Conservation (phyloP, 2,113 vertebrate species). For the Eulacestoma nigropectus region DNA sequence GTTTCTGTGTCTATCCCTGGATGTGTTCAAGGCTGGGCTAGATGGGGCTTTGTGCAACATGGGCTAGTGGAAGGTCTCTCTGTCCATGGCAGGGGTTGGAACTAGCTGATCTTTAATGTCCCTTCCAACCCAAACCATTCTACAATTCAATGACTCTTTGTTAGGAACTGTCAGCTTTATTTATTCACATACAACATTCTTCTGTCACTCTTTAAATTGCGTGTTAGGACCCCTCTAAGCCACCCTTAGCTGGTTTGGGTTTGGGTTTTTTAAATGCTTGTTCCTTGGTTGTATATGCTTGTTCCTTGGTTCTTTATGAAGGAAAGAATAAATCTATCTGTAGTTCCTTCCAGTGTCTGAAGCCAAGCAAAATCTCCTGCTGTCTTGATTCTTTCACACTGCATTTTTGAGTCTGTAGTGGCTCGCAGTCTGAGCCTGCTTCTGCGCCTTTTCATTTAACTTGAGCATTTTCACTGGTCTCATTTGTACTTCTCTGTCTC, state of each 20-base stretch:
- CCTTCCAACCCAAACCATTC: background rate
- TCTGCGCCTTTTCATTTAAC: background rate
- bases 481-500: background rate
- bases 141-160: background rate
- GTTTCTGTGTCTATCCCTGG: background rate
- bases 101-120: background rate
- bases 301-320: background rate
- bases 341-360: background rate
- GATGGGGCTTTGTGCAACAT: background rate
- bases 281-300: background rate
- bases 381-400: background rate
- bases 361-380: background rate
- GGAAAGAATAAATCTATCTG: background rate
- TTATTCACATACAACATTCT: background rate
- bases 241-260: background rate
- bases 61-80: background rate
- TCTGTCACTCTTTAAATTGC: background rate
- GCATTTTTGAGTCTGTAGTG: background rate
- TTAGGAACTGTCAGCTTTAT: background rate
- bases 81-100: background rate
- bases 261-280: background rate
- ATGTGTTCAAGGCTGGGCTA: background rate
- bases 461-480: background rate
- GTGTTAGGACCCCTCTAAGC: background rate
- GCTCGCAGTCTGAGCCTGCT: background rate